A percentile compares a stretch with the other conserved stretches of the same genome.
phyloP scores from a whole-genome alignment of 2,113 vertebrate species.

The Galbula dea region DNA sequence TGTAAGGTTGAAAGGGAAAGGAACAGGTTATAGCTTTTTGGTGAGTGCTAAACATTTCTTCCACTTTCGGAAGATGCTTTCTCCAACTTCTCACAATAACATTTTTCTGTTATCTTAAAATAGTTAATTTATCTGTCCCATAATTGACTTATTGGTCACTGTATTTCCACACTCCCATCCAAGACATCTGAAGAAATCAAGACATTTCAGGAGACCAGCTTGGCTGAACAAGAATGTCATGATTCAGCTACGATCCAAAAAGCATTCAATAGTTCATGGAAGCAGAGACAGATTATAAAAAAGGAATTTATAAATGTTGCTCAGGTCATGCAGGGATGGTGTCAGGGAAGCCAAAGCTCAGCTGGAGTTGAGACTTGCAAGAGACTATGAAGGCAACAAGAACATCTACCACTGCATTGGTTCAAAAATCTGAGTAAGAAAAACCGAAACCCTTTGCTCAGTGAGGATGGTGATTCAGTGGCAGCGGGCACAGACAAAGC shows the following conservation, averaged over 20 bases:
- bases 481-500: neutral
- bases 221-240: neutral
- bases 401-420: neutral
- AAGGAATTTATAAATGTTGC: neutral
- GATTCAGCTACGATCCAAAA: neutral
- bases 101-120: neutral
- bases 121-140: neutral
- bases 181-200: neutral
- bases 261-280: accelerated
- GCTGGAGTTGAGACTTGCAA: neutral
- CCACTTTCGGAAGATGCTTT: neutral
- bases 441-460: neutral
- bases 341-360: neutral
- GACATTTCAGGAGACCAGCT: neutral
- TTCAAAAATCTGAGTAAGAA: neutral
- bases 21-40: neutral
- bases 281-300: neutral
- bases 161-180: neutral
- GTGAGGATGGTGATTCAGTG: neutral
- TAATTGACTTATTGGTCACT: neutral
- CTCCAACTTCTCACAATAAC: neutral
- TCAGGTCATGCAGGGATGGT: neutral
- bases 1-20: neutral
- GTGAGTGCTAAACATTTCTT: neutral
- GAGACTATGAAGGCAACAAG: neutral